phyloP scores from a whole-genome alignment of 1,140 invertebrate species.

The Octopus bimaculoides region DNA sequence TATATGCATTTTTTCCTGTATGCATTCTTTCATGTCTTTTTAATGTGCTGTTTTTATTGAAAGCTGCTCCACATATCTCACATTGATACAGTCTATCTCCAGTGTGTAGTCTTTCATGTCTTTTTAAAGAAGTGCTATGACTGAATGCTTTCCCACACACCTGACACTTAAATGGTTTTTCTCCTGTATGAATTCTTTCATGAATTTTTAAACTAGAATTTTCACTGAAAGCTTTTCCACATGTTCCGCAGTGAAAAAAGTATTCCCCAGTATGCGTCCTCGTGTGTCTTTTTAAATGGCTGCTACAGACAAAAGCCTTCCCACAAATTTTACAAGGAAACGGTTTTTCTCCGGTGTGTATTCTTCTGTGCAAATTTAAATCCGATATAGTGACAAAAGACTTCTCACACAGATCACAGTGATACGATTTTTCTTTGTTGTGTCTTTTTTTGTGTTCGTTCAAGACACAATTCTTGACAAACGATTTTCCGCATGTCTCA shows the following conservation, averaged over 20 bases:
- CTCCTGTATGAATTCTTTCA: slow-evolving; percentile 12
- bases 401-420: slow-evolving; percentile 14
- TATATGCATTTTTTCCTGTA: no score
- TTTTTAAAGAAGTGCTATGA: slow-evolving; percentile 13
- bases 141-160: slow-evolving; percentile 17
- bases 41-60: no score
- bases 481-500: no score
- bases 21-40: no score
- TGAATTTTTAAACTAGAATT: slow-evolving; percentile 16
- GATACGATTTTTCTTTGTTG: not conserved
- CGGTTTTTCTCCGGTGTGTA: slow-evolving; percentile 5
- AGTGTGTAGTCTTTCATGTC: slow-evolving; percentile 17
- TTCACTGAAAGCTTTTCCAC: slow-evolving; percentile 16
- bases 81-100: not conserved
- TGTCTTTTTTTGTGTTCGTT: slow-evolving; percentile 13
- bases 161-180: slow-evolving; percentile 14
- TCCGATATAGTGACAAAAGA: slow-evolving; percentile 9
- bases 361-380: slow-evolving; percentile 11
- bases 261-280: slow-evolving; percentile 11
- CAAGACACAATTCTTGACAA: not conserved
- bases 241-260: slow-evolving; percentile 7
- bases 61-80: no score
- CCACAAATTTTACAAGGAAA: slow-evolving; percentile 17
- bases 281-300: slow-evolving; percentile 8
- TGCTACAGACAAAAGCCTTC: not conserved